These are phyloP conservation scores for Clarias macrocephalus DNA, from an alignment of 2,113 vertebrate genomes.

Conservation along the genomic window DNA sequence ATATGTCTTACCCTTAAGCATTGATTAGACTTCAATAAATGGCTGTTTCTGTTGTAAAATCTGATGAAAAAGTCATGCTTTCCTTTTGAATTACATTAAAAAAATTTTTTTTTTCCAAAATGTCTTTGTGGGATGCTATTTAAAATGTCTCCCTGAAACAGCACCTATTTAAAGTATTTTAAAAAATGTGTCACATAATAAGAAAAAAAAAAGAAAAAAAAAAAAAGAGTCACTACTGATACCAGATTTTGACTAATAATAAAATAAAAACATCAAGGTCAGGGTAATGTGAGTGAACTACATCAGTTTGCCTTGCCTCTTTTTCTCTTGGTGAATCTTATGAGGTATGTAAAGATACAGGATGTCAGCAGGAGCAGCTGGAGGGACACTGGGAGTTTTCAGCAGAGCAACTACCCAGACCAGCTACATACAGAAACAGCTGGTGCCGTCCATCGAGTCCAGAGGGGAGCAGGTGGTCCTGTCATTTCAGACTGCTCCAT, in stretches of 20 bases:
- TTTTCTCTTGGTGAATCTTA: slow-evolving; percentile 24
- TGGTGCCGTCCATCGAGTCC: slow-evolving; percentile 52
- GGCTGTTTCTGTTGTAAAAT: slow-evolving; percentile 24
- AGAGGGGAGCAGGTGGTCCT: slow-evolving; percentile 55
- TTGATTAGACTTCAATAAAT: slow-evolving; percentile 35
- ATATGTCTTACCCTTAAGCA: slow-evolving; percentile 14
- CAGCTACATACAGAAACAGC: slow-evolving; percentile 57
- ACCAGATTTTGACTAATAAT: slow-evolving; percentile 33
- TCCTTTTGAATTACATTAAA: no score
- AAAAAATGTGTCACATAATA: background rate
- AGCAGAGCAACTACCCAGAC: slow-evolving; percentile 38
- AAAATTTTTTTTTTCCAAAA: no score
- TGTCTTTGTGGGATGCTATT: background rate
- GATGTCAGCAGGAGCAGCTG: slow-evolving; percentile 35
- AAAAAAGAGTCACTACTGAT: slow-evolving; percentile 14
- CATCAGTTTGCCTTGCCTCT: slow-evolving; percentile 9
- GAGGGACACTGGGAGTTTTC: slow-evolving; percentile 30
- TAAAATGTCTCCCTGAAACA: background rate
- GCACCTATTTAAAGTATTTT: background rate
- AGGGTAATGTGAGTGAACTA: slow-evolving; percentile 23
- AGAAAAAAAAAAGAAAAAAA: background rate
- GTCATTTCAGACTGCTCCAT: slow-evolving; percentile 54
- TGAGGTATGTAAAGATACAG: slow-evolving; percentile 37
- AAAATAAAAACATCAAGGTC: slow-evolving; percentile 44
- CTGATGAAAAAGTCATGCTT: slow-evolving; percentile 22